A percentile compares a stretch with the other conserved stretches of the same genome.
Evolutionary conservation across 2,888 invertebrate genomes (phyloP).

Genomic region (Stratiomys singularior): DNA sequence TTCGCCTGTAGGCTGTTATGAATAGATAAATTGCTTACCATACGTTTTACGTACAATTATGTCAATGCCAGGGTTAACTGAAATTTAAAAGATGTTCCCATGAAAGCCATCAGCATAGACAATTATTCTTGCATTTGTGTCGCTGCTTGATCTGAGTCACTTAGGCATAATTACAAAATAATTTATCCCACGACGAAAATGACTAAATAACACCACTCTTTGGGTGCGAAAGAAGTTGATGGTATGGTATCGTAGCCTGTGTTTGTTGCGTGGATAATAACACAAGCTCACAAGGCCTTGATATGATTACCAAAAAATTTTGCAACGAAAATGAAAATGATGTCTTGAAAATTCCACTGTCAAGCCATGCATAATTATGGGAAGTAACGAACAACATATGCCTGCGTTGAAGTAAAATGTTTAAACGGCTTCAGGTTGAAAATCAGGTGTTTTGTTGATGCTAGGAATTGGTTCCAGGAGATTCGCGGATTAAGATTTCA

Average conservation of each 20-base stretch:
- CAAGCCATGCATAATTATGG: not conserved
- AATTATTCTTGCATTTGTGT: not conserved
- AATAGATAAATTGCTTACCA: too few species aligned
- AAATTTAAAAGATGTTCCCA: constrained; percentile 7
- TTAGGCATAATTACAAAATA: constrained; percentile 37
- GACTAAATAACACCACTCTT: not conserved
- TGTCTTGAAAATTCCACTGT: not conserved
- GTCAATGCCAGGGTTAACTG: constrained; percentile 23
- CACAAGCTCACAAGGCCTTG: constrained; percentile 18
- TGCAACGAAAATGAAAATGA: not conserved
- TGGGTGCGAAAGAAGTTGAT: constrained; percentile 2
- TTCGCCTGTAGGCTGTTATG: constrained; percentile 1
- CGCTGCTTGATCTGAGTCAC: constrained; percentile 9
- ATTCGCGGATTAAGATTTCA: too few species aligned
- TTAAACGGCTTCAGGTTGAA: not conserved
- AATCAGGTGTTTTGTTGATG: not conserved
- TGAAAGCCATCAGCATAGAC: constrained; percentile 1
- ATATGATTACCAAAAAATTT: not conserved
- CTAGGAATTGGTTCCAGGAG: too few species aligned
- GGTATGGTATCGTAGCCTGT: not conserved
- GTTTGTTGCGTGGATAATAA: not conserved
- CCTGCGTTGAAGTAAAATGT: not conserved
- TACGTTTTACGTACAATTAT: not conserved
- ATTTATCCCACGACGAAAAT: constrained; percentile 34
- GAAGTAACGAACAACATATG: not conserved